phyloP scores from a whole-genome alignment of 2,888 invertebrate species.

The Cheilosia scutellata region DNA sequence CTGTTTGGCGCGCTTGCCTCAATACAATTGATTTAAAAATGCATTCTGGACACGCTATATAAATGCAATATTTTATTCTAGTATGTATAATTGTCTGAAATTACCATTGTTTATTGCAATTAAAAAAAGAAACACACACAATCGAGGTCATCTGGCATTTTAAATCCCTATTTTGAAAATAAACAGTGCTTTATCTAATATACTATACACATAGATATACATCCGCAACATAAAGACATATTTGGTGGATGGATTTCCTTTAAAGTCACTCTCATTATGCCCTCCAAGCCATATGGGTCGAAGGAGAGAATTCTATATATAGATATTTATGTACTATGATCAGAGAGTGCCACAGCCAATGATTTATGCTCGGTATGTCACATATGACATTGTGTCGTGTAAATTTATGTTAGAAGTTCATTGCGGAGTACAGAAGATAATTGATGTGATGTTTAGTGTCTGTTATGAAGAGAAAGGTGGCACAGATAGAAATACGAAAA shows the following conservation, averaged over 20 bases:
- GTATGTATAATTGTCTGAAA: slow-evolving; percentile 31
- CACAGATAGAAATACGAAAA: slow-evolving; percentile 60
- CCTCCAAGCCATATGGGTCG: slow-evolving; percentile 68
- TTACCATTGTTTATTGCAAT: slow-evolving; percentile 16
- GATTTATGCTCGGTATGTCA: slow-evolving; percentile 72
- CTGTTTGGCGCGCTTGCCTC: slow-evolving; percentile 58
- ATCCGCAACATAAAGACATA: background rate
- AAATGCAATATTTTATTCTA: slow-evolving; percentile 51
- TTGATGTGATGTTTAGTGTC: slow-evolving; percentile 75
- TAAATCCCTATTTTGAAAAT: background rate
- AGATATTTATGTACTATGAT: slow-evolving; percentile 32
- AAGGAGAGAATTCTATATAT: slow-evolving; percentile 57
- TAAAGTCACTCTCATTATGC: slow-evolving; percentile 28
- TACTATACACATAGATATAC: background rate
- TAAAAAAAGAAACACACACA: slow-evolving; percentile 19
- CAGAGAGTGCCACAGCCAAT: slow-evolving; percentile 60
- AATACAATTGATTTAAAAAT: slow-evolving; percentile 49
- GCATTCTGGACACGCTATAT: slow-evolving; percentile 67
- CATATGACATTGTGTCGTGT: slow-evolving; percentile 76
- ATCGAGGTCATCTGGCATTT: slow-evolving; percentile 54
- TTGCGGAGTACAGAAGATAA: slow-evolving; percentile 76
- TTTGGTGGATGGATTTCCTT: slow-evolving; percentile 14
- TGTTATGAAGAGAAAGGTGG: slow-evolving; percentile 73
- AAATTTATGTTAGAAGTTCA: slow-evolving; percentile 75
- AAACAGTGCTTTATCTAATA: background rate